These are phyloP conservation scores for Picathartes gymnocephalus DNA, from an alignment of 2,113 vertebrate genomes.

Conservation along the genomic window DNA sequence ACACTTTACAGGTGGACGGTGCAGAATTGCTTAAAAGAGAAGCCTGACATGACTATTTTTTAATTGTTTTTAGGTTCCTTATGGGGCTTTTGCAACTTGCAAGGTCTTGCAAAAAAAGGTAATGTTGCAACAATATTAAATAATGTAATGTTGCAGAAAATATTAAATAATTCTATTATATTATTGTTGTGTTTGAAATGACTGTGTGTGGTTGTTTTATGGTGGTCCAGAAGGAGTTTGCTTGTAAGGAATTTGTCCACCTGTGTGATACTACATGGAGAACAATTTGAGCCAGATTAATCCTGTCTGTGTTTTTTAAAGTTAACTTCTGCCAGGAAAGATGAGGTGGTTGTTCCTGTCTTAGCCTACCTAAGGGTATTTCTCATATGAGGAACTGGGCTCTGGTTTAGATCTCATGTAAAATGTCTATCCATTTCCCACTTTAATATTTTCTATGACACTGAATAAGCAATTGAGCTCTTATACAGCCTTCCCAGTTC, in stretches of 20 bases:
- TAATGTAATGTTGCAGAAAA: slow-evolving; percentile 59
- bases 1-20: background rate
- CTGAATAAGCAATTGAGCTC: background rate
- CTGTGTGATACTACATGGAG: background rate
- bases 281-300: background rate
- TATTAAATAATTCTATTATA: background rate
- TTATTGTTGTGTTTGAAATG: background rate
- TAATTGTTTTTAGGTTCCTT: slow-evolving; percentile 79
- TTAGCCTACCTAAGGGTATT: background rate
- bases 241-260: background rate
- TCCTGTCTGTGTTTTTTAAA: background rate
- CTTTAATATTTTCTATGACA: background rate
- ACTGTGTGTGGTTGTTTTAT: background rate
- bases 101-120: slow-evolving; percentile 97
- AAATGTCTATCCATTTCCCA: background rate
- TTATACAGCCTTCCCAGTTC: background rate
- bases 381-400: background rate
- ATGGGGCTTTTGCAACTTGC: slow-evolving; percentile 86
- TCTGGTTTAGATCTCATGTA: background rate
- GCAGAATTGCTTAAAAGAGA: background rate
- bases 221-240: background rate
- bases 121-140: background rate
- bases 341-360: background rate
- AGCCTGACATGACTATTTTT: background rate
- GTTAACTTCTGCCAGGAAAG: background rate